Base-by-base conservation (phyloP, 1,140 invertebrate species). In the Lutraria rhynchaena region DNA sequence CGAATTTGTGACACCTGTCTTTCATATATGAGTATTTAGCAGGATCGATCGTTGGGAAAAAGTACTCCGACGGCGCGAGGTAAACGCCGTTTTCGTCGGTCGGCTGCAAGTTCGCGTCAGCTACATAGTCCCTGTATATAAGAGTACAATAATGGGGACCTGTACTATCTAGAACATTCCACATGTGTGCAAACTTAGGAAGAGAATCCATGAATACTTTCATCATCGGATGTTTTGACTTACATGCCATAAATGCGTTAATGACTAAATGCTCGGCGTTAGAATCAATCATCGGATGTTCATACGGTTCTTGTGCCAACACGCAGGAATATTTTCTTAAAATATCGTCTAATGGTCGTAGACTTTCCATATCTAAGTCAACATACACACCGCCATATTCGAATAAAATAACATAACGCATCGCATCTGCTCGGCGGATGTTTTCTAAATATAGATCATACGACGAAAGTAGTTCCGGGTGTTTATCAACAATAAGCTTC, bases 371-470 rank as follows among this genome's bases (percentile, higher is more conserved):
- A 58, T 90, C 89, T 58, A 90, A 55, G 65, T 90, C 89, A 9
- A 83, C 88, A 77, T 90, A 90, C 1, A 90, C 81, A 7, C 89
- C 89, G 15, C 89, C 89, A 81, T 85, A 87, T 61, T 88, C 87
- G 70, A 87, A 82, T 37, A 90, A 78, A 24, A 90, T 80, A 58
- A 89, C 83, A 77, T 90, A 90, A 22, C 89, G 83, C 53, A 88
- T 51, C 17, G 87, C 87, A 71, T 89, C 89, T n/a, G 90, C 89
- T 22, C 86, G 80, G 37, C 85, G 84, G 31, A 91, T 89, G 31
- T 80, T 75, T 51, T 87, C 75, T 15, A 73, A n/a, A 74, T 91
- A 91, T 19, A 58, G 71, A 63, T 89, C 84, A 81, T 83, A 91
- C 19, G 84, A 60, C 5, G 58, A 61, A 29, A 91, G 74, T 44